These are phyloP conservation scores for Phylloscopus collybita DNA, from an alignment of 2,797 vertebrate species.

Conservation along the genomic window DNA sequence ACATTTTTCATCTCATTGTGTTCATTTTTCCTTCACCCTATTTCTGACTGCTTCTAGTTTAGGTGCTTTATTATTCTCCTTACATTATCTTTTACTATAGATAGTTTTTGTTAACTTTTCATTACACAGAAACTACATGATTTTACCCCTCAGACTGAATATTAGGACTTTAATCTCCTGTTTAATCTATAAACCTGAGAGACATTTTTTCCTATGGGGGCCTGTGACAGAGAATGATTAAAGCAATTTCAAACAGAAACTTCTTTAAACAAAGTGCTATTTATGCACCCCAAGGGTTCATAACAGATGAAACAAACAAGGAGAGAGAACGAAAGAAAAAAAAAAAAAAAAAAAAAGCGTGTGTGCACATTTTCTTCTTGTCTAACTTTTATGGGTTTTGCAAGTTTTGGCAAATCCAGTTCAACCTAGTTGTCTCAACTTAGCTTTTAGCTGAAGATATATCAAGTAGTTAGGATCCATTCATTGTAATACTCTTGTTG, in stretches of 20 bases:
- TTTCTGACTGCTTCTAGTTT: not conserved
- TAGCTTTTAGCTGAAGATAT: not conserved
- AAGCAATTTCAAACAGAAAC: not conserved
- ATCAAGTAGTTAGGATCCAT: not conserved
- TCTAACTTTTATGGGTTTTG: not conserved
- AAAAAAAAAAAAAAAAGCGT: not conserved
- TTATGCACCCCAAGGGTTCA: slow-evolving; percentile 10
- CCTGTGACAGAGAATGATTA: slow-evolving; percentile 11
- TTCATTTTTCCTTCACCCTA: not conserved
- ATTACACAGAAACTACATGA: not conserved
- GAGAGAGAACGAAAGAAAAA: not conserved
- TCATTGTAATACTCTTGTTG: not conserved
- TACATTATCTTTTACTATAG: not conserved
- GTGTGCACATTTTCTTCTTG: not conserved
- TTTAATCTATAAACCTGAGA: not conserved
- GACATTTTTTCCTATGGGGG: not conserved
- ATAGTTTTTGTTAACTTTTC: not conserved
- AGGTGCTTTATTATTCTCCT: not conserved
- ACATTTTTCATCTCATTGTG: not conserved
- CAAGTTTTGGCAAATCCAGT: not conserved
- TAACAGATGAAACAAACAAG: slow-evolving; percentile 12
- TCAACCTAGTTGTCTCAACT: not conserved
- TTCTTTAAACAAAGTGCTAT: slow-evolving; percentile 20
- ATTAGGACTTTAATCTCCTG: not conserved
- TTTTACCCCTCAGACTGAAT: not conserved